Base-by-base conservation (phyloP, 2,888 invertebrate species). In the Pycnomerus fuliginosus region DNA sequence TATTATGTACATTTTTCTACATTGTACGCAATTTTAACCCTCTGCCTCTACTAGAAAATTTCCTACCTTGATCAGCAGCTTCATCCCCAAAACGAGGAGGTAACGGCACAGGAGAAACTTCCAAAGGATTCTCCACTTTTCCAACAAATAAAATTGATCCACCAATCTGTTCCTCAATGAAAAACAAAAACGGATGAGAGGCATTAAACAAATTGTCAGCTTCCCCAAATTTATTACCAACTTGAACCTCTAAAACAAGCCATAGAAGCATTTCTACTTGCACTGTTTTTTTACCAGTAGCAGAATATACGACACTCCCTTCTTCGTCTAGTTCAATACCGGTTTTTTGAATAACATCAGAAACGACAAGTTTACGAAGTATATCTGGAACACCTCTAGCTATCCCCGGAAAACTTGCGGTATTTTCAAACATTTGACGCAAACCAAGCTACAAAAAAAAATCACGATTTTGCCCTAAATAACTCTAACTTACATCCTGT, bases 281-380 rank as follows among this genome's bases (percentile, higher is more conserved):
- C 20, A 7, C 8, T 20, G 20, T 20, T n/a, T n/a, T n/a, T n/a
- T 50, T 67, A 84, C 85, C 81, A 60, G 89, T 85, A 5, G 84
- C 83, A 0, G 84, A 80, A 64, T 76, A 85, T 1, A 83, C 85
- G 1, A 79, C 74, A 25, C 83, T 88, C 45, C 89, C 90, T 29
- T 82, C 73, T 66, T 90, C 90, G 55, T 85, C 85, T 30, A 89
- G 80, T 61, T 85, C 84, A 20, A 90, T 83, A 12, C 87, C 89
- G 28, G 84, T 77, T 59, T 86, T 82, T 68, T 90, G 90, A 33
- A 87, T 64, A 16, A 90, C 76, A 59, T 84, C 81, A 8, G 85
- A 82, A 0, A 90, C 81, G 33, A 76, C 75, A 16, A 78, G 71
- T 33, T 74, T 73, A 16, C 58, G 56, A 2, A 60, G 45, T 23